Percentiles rank a stretch among this genome's conserved stretches.
Evolutionary conservation across 1,140 invertebrate species (phyloP).

Genomic region (Acromyrmex heyeri): DNA sequence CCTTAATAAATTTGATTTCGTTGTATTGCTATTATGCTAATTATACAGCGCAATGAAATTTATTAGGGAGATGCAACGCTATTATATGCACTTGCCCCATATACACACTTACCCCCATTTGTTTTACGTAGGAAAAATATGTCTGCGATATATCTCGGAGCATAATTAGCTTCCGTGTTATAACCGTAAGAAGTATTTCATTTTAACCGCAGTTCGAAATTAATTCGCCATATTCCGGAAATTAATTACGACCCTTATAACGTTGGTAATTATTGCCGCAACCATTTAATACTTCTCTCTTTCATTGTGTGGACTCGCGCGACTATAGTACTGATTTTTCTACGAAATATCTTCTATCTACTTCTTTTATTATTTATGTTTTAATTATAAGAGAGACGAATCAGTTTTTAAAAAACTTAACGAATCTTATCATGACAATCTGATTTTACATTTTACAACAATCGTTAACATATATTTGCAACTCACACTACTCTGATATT

Average conservation of each 20-base stretch:
- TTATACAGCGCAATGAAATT: slow-evolving; percentile 46
- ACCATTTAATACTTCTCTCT: slow-evolving; percentile 37
- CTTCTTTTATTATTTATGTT: not conserved
- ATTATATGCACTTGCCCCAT: slow-evolving; percentile 56
- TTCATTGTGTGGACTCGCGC: slow-evolving; percentile 12
- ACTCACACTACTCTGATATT: not conserved
- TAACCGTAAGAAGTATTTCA: slow-evolving; percentile 63
- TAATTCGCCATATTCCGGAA: slow-evolving; percentile 51
- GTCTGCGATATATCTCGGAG: slow-evolving; percentile 44
- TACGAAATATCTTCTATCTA: not conserved
- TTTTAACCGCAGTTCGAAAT: slow-evolving; percentile 63
- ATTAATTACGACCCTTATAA: slow-evolving; percentile 61
- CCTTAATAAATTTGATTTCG: slow-evolving; percentile 34
- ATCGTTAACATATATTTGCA: not conserved
- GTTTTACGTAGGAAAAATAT: slow-evolving; percentile 55
- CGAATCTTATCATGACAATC: not conserved
- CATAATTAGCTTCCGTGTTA: slow-evolving; percentile 57
- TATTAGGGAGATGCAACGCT: slow-evolving; percentile 26
- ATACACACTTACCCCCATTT: slow-evolving; percentile 46
- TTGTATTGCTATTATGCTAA: slow-evolving; percentile 18
- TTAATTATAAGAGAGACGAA: not conserved
- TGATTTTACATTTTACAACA: not conserved
- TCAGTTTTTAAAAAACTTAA: not conserved
- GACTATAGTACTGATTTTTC: slow-evolving; percentile 35
- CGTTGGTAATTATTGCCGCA: slow-evolving; percentile 50